Evolutionary conservation across 2,888 invertebrate genomes (phyloP).

Genomic region (Ctenicera cuprea): DNA sequence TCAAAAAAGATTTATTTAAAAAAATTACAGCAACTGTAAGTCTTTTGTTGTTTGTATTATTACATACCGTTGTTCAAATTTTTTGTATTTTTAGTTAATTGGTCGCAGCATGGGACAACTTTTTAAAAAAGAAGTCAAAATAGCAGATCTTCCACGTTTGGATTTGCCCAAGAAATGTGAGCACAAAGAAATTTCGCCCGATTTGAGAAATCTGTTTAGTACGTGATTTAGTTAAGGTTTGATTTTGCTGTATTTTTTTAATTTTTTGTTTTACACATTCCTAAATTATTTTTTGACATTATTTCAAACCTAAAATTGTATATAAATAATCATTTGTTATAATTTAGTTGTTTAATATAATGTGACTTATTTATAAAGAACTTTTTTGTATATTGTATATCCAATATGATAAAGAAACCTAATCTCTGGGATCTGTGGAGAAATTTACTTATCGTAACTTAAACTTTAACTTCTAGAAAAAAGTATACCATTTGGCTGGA

Average conservation of each 20-base stretch:
- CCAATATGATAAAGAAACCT: background rate
- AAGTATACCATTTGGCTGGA: too few relatives aligned
- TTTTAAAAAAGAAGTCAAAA: conserved; percentile 91
- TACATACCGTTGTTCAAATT: background rate
- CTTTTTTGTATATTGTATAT: background rate
- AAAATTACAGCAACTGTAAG: conserved; percentile 88
- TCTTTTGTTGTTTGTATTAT: conserved; percentile 40
- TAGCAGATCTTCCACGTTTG: conserved; percentile 88
- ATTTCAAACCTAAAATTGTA: conserved; percentile 3
- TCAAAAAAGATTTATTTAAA: conserved; percentile 93
- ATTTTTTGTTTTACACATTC: conserved; percentile 48
- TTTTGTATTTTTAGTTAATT: conserved; percentile 78
- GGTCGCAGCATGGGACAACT: conserved; percentile 90
- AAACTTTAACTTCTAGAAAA: too few relatives aligned
- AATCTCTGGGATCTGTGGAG: too few relatives aligned
- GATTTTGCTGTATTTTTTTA: conserved; percentile 14
- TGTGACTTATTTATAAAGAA: conserved; percentile 11
- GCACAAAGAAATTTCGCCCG: conserved; percentile 66
- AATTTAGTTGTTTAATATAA: conserved; percentile 41
- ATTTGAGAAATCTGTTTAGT: conserved; percentile 68
- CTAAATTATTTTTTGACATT: conserved; percentile 48
- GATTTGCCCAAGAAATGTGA: conserved; percentile 70
- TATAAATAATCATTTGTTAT: conserved; percentile 46
- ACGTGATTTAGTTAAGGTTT: conserved; percentile 53
- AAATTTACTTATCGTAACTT: too few relatives aligned